Evolutionary conservation across 2,113 vertebrate species (phyloP).

Genomic region (Parotia lawesii): DNA sequence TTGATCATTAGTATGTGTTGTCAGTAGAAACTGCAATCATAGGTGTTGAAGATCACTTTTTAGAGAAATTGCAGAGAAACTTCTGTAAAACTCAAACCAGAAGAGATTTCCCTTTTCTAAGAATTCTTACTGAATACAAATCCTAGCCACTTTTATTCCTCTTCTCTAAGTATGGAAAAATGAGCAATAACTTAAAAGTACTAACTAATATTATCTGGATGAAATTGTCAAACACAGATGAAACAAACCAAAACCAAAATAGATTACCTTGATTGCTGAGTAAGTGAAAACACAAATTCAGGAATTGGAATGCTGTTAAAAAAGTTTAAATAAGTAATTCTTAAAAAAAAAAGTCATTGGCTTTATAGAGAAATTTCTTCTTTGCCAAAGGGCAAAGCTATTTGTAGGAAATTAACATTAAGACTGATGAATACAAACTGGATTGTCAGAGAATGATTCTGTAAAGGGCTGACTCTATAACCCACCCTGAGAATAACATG

Average conservation of each 20-base stretch:
- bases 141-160: neutral
- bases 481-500: neutral
- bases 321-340: neutral
- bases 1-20: slow-evolving; percentile 46
- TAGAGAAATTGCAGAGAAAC: neutral
- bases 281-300: neutral
- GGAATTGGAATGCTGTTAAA: neutral
- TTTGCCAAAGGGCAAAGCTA: neutral
- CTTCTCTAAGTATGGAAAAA: neutral
- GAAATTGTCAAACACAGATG: neutral
- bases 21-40: slow-evolving; percentile 25
- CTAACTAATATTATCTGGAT: neutral
- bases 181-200: neutral
- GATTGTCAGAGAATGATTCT: neutral
- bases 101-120: neutral
- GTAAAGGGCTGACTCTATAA: neutral
- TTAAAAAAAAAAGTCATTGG: neutral
- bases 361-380: neutral
- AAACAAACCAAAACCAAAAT: neutral
- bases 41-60: slow-evolving; percentile 32
- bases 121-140: neutral
- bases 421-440: slow-evolving; percentile 14
- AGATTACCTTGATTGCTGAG: neutral
- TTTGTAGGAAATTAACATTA: slow-evolving; percentile 16
- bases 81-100: neutral